Evolutionary conservation across 2,797 vertebrate species (phyloP), one percentile per base, ranked within the genome.

Genomic region (Betta splendens): DNA sequence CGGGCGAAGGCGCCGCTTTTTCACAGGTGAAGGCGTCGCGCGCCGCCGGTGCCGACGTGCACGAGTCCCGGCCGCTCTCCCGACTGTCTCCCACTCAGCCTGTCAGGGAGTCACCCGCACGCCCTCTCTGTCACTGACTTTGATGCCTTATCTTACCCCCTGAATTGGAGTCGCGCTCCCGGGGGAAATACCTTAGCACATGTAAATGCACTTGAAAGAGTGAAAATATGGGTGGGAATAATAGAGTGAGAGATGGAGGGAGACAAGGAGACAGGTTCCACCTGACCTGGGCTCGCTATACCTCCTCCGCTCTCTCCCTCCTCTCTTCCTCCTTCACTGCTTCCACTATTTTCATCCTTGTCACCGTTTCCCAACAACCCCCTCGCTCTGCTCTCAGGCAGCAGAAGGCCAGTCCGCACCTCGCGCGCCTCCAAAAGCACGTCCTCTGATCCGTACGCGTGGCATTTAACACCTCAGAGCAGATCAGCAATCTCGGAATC

Each of bases 401-500:
- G 54, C 43, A 70, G 68, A 76, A 79, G 77, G 76, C 71, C 60
- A 55, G 56, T 61, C 69, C 62, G 58, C 49, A 43, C 33, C 63
- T 77, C 64, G 77, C 76, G 70, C 45, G n/a, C 0, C 61, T 64
- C 71, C 75, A 13, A 20, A 77, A 38, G 79, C 72, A 77, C 70
- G 62, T 65, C 36, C 83, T 83, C 62, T 90, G 87, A 90, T 89
- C 89, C 87, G 21, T 89, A 61, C 72, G 13, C 52, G 21, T 90
- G 89, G 86, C 85, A 90, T 89, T 90, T 90, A 86, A 81, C 87
- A 88, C 80, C 82, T 79, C 84, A 87, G 76, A 85, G 83, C 83
- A 73, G 87, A 85, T 75, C 75, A 81, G 76, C 45, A 40, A 54
- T 47, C 65, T 21, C 49, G 21, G 26, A 61, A 80, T 37, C 65